These are phyloP conservation scores for Ennomos fuscantarius DNA, from an alignment of 2,888 invertebrate species.

Conservation along the genomic window DNA sequence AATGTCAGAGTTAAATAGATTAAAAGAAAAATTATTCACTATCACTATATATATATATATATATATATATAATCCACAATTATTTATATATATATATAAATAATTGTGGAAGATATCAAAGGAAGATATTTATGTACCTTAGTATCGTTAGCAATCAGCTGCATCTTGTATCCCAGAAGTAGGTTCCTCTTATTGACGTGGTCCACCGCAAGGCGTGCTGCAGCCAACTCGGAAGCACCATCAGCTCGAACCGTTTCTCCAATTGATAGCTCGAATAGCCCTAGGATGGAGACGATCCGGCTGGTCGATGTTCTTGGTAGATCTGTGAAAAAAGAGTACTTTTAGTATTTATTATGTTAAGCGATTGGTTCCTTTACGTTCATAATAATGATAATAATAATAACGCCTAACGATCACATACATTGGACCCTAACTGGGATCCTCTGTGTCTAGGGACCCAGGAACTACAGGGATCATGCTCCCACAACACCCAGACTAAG, in stretches of 20 bases:
- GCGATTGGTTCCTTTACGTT: background rate
- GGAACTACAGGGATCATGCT: too few relatives aligned
- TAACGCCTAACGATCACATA: too few relatives aligned
- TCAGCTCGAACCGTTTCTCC: constrained; percentile 87
- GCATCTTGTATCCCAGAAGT: constrained; percentile 90
- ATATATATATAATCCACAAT: too few relatives aligned
- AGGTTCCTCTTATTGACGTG: constrained; percentile 90
- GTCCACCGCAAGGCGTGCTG: constrained; percentile 91
- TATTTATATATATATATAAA: too few relatives aligned
- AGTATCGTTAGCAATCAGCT: constrained; percentile 93
- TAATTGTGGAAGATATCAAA: too few relatives aligned
- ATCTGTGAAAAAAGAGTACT: constrained; percentile 48
- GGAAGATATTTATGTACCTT: constrained; percentile 86
- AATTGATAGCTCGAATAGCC: constrained; percentile 91
- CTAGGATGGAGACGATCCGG: constrained; percentile 88
- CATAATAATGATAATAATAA: too few relatives aligned
- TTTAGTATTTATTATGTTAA: background rate
- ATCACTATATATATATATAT: too few relatives aligned
- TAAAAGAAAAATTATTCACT: too few relatives aligned
- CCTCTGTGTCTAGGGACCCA: too few relatives aligned
- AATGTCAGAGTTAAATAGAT: too few relatives aligned
- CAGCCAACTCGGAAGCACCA: constrained; percentile 90
- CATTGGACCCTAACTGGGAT: too few relatives aligned
- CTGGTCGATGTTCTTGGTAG: constrained; percentile 53
- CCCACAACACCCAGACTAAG: too few relatives aligned